phyloP scores from a whole-genome alignment of 2,797 vertebrate genomes.

The Antennarius maculatus region DNA sequence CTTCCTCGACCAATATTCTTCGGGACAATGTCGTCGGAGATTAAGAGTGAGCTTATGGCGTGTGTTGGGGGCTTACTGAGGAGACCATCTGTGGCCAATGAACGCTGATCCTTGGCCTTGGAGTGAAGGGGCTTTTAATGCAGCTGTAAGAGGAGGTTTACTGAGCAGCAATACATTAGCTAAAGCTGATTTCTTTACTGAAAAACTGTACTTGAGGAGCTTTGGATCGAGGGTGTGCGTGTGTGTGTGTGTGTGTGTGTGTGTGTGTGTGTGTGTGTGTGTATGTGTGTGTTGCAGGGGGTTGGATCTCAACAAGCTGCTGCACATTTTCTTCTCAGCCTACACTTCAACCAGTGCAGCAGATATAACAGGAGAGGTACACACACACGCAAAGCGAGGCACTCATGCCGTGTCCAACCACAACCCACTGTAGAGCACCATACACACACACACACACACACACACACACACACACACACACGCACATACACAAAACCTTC shows the following conservation, averaged over 20 bases:
- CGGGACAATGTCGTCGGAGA: constrained; percentile 69
- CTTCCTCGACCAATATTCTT: constrained; percentile 50
- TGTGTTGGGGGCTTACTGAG: constrained; percentile 75
- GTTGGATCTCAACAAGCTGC: constrained; percentile 79
- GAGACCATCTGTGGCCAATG: constrained; percentile 83
- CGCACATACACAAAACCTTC: constrained; percentile 43
- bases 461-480: constrained; percentile 19
- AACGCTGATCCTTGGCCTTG: constrained; percentile 78
- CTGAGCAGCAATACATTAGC: constrained; percentile 81
- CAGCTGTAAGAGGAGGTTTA: constrained; percentile 83
- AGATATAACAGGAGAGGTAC: constrained; percentile 58
- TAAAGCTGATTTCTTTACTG: constrained; percentile 85
- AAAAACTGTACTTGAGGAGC: constrained; percentile 80
- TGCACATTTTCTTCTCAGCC: constrained; percentile 77
- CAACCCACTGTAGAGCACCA: constrained; percentile 17
- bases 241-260: constrained; percentile 41
- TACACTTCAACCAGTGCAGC: constrained; percentile 67
- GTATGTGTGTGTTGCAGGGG: constrained; percentile 53
- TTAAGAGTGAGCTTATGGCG: constrained; percentile 73
- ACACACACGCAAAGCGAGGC: constrained; percentile 18
- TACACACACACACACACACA: constrained; percentile 22
- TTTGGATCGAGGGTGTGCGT: constrained; percentile 68
- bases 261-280: constrained; percentile 32
- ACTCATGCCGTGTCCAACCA: constrained; percentile 37
- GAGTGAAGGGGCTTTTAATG: constrained; percentile 75